Percentiles rank a stretch among this genome's conserved stretches.
Conservation (phyloP, 2,797 vertebrate genomes). For the Lagodon rhomboides region DNA sequence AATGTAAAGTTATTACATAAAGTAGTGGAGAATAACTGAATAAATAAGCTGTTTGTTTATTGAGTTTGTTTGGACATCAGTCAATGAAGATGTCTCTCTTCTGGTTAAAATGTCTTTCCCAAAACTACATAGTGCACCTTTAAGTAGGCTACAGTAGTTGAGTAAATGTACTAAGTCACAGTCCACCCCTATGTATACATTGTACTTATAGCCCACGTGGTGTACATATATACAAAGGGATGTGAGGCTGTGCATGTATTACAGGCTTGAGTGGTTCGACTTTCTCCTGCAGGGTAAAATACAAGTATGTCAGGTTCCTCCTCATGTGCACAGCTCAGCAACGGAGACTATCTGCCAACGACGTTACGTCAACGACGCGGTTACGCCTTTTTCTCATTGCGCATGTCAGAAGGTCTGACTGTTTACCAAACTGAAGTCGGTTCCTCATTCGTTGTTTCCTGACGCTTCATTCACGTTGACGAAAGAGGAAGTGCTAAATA, state of each 20-base stretch:
- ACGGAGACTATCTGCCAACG: not conserved
- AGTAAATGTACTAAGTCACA: too few relatives aligned
- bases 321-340: not conserved
- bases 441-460: conserved; percentile 13
- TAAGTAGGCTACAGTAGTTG: too few relatives aligned
- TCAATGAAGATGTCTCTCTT: too few relatives aligned
- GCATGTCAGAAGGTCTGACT: conserved; percentile 56
- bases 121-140: too few relatives aligned
- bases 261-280: not conserved
- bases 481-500: too few relatives aligned
- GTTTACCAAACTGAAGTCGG: conserved; percentile 62
- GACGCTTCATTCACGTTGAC: not conserved
- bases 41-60: too few relatives aligned
- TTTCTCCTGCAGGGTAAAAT: not conserved
- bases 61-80: too few relatives aligned
- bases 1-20: too few relatives aligned
- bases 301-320: not conserved
- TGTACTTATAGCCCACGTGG: too few relatives aligned
- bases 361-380: conserved; percentile 33
- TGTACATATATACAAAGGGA: not conserved
- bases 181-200: too few relatives aligned
- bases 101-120: too few relatives aligned
- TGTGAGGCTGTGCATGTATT: not conserved
- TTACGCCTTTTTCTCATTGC: conserved; percentile 63
- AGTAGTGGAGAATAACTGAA: too few relatives aligned